Evolutionary conservation across 2,113 vertebrate genomes (phyloP).

Genomic region (Tachycineta bicolor): DNA sequence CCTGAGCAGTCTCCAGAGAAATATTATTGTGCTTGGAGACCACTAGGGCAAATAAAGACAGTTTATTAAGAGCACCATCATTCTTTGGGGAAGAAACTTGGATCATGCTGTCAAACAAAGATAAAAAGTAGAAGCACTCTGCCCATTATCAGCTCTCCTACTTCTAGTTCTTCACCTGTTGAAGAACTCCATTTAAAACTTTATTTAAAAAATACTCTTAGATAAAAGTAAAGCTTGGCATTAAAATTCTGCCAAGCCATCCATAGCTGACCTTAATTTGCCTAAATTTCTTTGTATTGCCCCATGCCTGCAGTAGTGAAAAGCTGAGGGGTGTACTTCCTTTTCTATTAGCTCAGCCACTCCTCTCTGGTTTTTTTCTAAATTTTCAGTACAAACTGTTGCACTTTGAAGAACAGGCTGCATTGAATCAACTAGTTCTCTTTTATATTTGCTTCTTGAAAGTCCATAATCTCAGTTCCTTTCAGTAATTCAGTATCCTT

Average conservation of each 20-base stretch:
- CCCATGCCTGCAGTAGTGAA: slow-evolving; percentile 76
- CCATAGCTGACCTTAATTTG: slow-evolving; percentile 72
- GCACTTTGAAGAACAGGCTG: slow-evolving; percentile 6
- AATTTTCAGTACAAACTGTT: not conserved
- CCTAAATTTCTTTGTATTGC: slow-evolving; percentile 76
- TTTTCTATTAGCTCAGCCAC: slow-evolving; percentile 67
- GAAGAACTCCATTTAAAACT: not conserved
- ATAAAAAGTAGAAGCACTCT: not conserved
- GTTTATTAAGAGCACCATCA: not conserved
- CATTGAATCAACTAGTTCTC: slow-evolving; percentile 49
- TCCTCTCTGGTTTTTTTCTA: slow-evolving; percentile 60
- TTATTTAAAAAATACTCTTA: not conserved
- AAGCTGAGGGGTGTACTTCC: slow-evolving; percentile 32
- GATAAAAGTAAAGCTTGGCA: not conserved
- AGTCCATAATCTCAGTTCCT: not conserved
- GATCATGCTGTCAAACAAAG: not conserved
- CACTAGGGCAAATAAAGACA: not conserved
- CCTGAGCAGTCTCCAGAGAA: not conserved
- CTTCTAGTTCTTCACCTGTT: not conserved
- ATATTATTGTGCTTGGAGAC: not conserved
- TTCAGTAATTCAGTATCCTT: not conserved
- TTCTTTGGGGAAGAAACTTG: not conserved
- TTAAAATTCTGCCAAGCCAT: slow-evolving; percentile 71
- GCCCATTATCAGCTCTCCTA: not conserved
- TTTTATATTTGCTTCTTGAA: not conserved